These are phyloP conservation scores for Thunnus albacares DNA, from an alignment of 2,797 vertebrate genomes.

Conservation along the genomic window DNA sequence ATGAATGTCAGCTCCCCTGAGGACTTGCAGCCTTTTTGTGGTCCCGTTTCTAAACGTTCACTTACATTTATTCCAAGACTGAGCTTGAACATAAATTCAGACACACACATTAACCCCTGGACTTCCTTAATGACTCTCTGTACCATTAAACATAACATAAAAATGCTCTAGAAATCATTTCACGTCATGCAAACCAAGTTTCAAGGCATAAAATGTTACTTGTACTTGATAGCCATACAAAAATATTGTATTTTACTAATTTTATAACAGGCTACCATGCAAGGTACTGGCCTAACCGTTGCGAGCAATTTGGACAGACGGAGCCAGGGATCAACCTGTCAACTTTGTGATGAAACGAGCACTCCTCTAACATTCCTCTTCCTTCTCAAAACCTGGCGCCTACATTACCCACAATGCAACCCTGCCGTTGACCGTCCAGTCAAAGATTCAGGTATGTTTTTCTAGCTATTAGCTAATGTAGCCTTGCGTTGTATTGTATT, in stretches of 20 bases:
- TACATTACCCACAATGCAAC: not conserved
- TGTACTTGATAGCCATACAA: not conserved
- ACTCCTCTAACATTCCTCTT: not conserved
- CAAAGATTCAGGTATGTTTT: too few species aligned
- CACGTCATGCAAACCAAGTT: not conserved
- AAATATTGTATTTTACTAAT: not conserved
- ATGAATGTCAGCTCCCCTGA: slow-evolving; percentile 5
- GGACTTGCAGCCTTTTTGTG: slow-evolving; percentile 11
- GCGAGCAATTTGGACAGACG: too few species aligned
- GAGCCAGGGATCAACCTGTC: too few species aligned
- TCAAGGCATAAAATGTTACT: not conserved
- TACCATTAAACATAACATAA: not conserved
- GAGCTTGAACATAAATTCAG: slow-evolving; percentile 46
- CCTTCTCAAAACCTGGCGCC: not conserved
- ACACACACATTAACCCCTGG: slow-evolving; percentile 39
- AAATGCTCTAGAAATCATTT: slow-evolving; percentile 22
- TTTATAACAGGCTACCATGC: not conserved
- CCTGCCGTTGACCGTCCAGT: too few species aligned
- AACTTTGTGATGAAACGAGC: too few species aligned
- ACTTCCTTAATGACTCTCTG: slow-evolving; percentile 24
- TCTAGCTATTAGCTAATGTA: too few species aligned
- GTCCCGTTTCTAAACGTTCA: slow-evolving; percentile 17
- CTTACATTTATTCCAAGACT: slow-evolving; percentile 23
- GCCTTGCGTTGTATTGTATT: too few species aligned
- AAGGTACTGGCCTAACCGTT: not conserved